A percentile compares a stretch with the other conserved stretches of the same genome.
Evolutionary conservation across 2,888 invertebrate genomes (phyloP).

Genomic region (Panzeria rudis): DNA sequence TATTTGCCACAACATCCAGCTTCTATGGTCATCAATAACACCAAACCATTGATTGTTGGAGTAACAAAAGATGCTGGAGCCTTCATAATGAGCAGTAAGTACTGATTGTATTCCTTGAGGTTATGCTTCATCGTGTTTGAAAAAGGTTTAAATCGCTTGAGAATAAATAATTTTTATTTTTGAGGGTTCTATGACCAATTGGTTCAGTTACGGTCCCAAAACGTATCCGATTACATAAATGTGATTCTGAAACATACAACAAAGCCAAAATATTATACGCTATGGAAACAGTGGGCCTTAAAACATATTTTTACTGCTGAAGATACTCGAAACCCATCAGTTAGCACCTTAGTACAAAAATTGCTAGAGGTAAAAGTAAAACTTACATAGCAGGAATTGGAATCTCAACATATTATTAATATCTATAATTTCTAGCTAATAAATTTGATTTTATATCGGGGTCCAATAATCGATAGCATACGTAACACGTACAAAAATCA

Average conservation of each 20-base stretch:
- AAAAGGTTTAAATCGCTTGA: background rate
- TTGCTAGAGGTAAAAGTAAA: slow-evolving; percentile 76
- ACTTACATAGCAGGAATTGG: background rate
- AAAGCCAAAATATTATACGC: slow-evolving; percentile 75
- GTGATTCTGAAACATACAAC: slow-evolving; percentile 79
- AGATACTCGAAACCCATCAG: slow-evolving; percentile 73
- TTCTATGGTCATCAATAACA: slow-evolving; percentile 75
- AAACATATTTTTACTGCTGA: slow-evolving; percentile 78
- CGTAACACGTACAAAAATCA: slow-evolving; percentile 76
- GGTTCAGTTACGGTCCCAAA: slow-evolving; percentile 75
- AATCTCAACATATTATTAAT: background rate
- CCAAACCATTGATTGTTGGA: slow-evolving; percentile 83
- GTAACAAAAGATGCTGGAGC: slow-evolving; percentile 84
- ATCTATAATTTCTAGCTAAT: slow-evolving; percentile 74
- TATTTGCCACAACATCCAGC: slow-evolving; percentile 79
- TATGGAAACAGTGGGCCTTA: slow-evolving; percentile 80
- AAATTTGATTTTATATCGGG: slow-evolving; percentile 81
- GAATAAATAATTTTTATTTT: background rate
- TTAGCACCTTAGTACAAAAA: slow-evolving; percentile 76
- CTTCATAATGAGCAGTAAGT: slow-evolving; percentile 83
- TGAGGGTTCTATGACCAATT: slow-evolving; percentile 80
- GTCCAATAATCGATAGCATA: slow-evolving; percentile 80
- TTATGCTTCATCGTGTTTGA: background rate
- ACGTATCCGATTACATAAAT: slow-evolving; percentile 80
- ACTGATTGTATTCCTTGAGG: background rate